A percentile compares a stretch with the other conserved stretches of the same genome.
These are phyloP conservation scores for Spheniscus humboldti DNA, from an alignment of 2,797 vertebrate species.

Conservation along the genomic window DNA sequence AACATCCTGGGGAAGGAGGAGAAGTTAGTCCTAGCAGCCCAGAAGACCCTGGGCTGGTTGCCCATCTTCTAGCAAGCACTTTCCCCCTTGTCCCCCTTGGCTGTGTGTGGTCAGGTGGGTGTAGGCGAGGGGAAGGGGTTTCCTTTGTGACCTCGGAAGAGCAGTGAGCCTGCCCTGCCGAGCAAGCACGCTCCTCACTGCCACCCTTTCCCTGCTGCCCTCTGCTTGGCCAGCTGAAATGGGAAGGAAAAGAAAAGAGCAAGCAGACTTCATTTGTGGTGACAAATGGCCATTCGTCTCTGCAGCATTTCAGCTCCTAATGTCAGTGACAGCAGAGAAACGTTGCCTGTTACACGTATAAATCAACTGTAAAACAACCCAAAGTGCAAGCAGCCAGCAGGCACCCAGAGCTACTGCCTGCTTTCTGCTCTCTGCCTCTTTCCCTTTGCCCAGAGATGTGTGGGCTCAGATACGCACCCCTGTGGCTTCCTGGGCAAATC, in stretches of 20 bases:
- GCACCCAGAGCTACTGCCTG: not conserved
- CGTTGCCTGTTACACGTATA: constrained; percentile 20
- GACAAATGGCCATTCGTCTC: constrained; percentile 36
- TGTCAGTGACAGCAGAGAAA: constrained; percentile 29
- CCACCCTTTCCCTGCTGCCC: not conserved
- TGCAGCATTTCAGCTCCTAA: constrained; percentile 24
- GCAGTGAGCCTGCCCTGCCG: not conserved
- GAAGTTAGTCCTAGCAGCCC: not conserved
- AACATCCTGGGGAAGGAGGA: not conserved
- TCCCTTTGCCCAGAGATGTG: not conserved
- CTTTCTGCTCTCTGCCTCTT: not conserved
- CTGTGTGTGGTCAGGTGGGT: not conserved
- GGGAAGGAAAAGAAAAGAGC: not conserved
- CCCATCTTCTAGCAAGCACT: not conserved
- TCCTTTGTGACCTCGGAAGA: not conserved
- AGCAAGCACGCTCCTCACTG: not conserved
- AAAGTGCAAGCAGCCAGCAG: not conserved
- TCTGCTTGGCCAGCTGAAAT: not conserved
- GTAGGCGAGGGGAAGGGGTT: not conserved
- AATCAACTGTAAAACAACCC: constrained; percentile 46
- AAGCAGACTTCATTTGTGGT: not conserved
- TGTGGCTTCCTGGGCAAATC: not conserved
- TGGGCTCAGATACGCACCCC: accelerated
- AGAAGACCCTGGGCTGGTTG: not conserved
- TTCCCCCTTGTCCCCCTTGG: not conserved